Evolutionary conservation across 2,113 vertebrate species (phyloP), one percentile per base, ranked within the genome.

Genomic region (Peucedramus taeniatus): DNA sequence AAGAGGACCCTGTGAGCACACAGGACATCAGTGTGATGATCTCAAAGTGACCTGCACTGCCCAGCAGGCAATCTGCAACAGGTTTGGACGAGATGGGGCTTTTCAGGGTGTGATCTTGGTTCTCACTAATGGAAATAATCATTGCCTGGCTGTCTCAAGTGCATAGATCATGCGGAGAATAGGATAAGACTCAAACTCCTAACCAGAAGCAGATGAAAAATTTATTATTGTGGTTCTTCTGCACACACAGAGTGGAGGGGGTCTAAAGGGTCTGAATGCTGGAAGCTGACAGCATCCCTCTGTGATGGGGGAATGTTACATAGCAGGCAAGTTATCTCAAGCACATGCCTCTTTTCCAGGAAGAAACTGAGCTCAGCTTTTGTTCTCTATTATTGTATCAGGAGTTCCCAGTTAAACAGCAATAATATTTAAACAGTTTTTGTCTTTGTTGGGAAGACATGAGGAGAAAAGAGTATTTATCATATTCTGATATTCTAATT

Each of bases 161-260:
- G 33, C 74, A 54, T 1, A 21, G 65, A 89, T 94, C 31, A 6
- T 84, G 74, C 17, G 12, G 28, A 77, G 84, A 44, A 90, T 4
- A 88, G 71, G 68, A 63, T 56, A 47, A 90, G 85, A 66, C 2
- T 7, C 71, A 77, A 78, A 64, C 51, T 75, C 64, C 71, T 88
- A 94, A 94, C 18, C 66, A 90, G 84, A 66, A 91, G 75, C 93
- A 97, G 94, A 93, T 85, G 94, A 93, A 65, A 94, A 79, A 49
- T 79, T 70, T 77, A 95, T 87, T 89, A 66, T 64, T 80, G 72
- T 66, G 51, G 75, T 70, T 96, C 44, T 80, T 88, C 28, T 28
- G 30, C 51, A 77, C 47, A 79, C 35, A 20, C 13, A 56, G 47
- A 83, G 44, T 47, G 0, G 24, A 77, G 54, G 63, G 81, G 79